Evolutionary conservation across 1,140 invertebrate genomes (phyloP).

Genomic region (Drosophila subpulchrella): DNA sequence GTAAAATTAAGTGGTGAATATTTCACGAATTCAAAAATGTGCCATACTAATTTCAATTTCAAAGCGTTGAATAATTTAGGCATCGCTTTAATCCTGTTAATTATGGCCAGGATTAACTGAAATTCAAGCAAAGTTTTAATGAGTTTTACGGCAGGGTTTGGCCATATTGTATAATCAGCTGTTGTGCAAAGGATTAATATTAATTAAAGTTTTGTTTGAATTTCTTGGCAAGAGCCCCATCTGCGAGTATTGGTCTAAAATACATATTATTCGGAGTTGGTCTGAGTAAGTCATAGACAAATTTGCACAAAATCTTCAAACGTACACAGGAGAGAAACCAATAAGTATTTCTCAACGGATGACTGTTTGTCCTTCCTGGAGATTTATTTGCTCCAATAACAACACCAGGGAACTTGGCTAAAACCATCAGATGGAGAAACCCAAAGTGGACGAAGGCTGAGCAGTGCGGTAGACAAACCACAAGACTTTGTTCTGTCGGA

Average conservation of each 20-base stretch:
- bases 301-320: slow-evolving; percentile 21
- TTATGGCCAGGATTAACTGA: slow-evolving; percentile 42
- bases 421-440: neutral
- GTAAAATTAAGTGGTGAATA: slow-evolving; percentile 28
- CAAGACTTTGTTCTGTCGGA: slow-evolving; percentile 64
- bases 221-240: slow-evolving; percentile 26
- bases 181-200: slow-evolving; percentile 56
- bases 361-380: slow-evolving; percentile 35
- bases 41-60: slow-evolving; percentile 21
- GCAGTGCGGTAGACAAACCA: slow-evolving; percentile 31
- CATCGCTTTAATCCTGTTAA: slow-evolving; percentile 34
- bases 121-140: slow-evolving; percentile 60
- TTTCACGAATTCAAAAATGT: slow-evolving; percentile 24
- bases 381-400: slow-evolving; percentile 49
- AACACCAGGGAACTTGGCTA: slow-evolving; percentile 12
- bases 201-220: slow-evolving; percentile 77
- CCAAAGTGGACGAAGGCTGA: slow-evolving; percentile 15
- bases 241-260: slow-evolving; percentile 8
- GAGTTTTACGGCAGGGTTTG: slow-evolving; percentile 42
- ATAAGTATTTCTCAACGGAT: slow-evolving; percentile 11
- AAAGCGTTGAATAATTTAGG: slow-evolving; percentile 20
- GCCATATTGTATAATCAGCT: slow-evolving; percentile 29
- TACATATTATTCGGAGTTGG: slow-evolving; percentile 21
- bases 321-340: slow-evolving; percentile 18
- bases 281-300: slow-evolving; percentile 17